Evolutionary conservation across 2,888 invertebrate genomes (phyloP), one percentile per base, ranked within the genome.

Genomic region (Congeria kusceri): DNA sequence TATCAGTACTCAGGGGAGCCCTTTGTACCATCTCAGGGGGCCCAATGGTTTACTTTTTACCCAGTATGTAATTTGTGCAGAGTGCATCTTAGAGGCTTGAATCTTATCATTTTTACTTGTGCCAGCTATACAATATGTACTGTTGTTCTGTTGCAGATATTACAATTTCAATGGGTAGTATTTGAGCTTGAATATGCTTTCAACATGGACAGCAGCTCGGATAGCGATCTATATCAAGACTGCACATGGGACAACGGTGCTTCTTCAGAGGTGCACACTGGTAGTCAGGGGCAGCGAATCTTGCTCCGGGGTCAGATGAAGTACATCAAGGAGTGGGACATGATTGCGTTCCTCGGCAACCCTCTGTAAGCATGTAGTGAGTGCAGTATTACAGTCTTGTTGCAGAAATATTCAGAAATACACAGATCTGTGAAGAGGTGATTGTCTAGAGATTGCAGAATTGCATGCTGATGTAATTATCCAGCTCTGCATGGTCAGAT

Each of bases 261-360:
- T 15, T 53, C 53, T 25, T 7, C 9, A 20, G 13, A 5, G 5
- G 25, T 20, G n/a, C 20, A 53, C 9, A 25, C 29, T 7, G 20
- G 25, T 23, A 67, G 23, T 25, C 25, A 23, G 7, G 32, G 32
- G 9, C 64, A 65, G 29, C 63, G 64, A 23, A 64, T 88, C 18
- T 79, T 92, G 18, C 94, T 98, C 11, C 96, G 97, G 88, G 98
- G 98, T 3, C 97, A 98, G 88, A 97, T 98, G 95, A 95, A 96
- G 87, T 96, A 96, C 89, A 95, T 98, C 15, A 95, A 96, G 47
- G 97, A 97, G 86, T 96, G 97, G 73, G 96, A 96, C 79, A 95
- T 96, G 0, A 95, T 98, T 47, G 96, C 97, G 71, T 98, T 97
- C 91, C 95, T 98, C 0, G 98, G 98, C 91, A 97, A 97, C 89